A percentile compares a stretch with the other conserved stretches of the same genome.
These are phyloP conservation scores for Corynorhinus townsendii DNA, from an alignment of 2,113 vertebrate species.

Conservation along the genomic window DNA sequence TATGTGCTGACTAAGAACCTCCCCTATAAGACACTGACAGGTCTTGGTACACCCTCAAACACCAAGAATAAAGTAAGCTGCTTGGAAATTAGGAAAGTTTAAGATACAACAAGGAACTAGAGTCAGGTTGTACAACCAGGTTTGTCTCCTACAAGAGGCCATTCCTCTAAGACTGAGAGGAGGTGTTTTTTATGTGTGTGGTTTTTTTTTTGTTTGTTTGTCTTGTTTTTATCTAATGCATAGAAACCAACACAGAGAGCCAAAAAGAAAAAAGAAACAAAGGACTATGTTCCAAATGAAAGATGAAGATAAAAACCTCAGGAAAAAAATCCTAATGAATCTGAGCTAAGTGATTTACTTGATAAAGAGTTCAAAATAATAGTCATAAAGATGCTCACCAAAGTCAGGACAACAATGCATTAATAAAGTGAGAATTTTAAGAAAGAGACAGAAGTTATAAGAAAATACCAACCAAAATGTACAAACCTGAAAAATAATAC, in stretches of 20 bases:
- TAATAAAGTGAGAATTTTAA: not conserved
- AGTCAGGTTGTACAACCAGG: not conserved
- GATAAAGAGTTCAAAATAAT: not conserved
- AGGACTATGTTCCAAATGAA: not conserved
- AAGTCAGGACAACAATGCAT: not conserved
- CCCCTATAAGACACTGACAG: not conserved
- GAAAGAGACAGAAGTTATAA: not conserved
- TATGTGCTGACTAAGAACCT: not conserved
- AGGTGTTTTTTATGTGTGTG: no score
- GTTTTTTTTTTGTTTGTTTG: no score
- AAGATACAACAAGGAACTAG: not conserved
- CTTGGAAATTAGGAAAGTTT: not conserved
- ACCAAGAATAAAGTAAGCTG: not conserved
- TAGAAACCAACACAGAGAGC: not conserved
- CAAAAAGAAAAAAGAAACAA: not conserved
- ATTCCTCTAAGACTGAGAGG: not conserved
- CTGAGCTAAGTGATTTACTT: not conserved
- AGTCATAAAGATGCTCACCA: not conserved
- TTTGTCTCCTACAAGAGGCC: not conserved
- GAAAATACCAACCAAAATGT: not conserved
- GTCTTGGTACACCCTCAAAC: not conserved
- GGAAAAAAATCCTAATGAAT: not conserved
- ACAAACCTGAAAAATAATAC: not conserved
- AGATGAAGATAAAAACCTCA: not conserved
- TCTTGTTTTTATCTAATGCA: not conserved